Evolutionary conservation across 2,888 invertebrate genomes (phyloP).

Genomic region (Eurois occulta): DNA sequence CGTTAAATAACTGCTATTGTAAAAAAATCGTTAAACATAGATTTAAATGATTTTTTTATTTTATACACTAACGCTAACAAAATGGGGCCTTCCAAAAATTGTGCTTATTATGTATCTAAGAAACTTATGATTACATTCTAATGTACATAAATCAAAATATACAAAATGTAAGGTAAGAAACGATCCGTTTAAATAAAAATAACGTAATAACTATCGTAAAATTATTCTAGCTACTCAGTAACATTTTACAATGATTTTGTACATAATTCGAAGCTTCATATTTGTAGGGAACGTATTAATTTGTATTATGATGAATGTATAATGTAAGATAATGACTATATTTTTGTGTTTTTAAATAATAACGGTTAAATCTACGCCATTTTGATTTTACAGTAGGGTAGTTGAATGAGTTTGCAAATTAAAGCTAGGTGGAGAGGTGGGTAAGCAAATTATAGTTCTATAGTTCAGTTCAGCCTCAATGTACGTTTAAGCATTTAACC

Average conservation of each 20-base stretch:
- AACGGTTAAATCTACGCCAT: background rate
- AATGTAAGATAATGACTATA: conserved; percentile 54
- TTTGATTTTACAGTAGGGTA: conserved; percentile 1
- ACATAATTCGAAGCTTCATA: conserved; percentile 86
- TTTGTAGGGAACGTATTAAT: conserved; percentile 71
- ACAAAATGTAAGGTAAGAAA: conserved; percentile 62
- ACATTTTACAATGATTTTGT: conserved; percentile 85
- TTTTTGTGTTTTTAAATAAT: conserved; percentile 32
- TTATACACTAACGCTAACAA: conserved; percentile 29
- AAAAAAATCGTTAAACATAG: background rate
- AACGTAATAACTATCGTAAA: conserved; percentile 71
- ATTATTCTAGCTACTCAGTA: conserved; percentile 86
- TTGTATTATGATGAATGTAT: conserved; percentile 60
- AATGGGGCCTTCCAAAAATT: conserved; percentile 61
- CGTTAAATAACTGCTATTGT: background rate
- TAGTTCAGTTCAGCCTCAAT: conserved; percentile 29
- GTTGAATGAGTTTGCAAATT: conserved; percentile 11
- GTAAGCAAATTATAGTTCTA: conserved; percentile 14
- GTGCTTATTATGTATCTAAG: conserved; percentile 52
- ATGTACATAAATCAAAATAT: conserved; percentile 66
- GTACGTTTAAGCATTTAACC: conserved; percentile 8
- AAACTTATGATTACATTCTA: conserved; percentile 57
- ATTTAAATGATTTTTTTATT: conserved; percentile 8
- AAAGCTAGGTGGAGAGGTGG: conserved; percentile 10
- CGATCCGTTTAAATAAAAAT: conserved; percentile 57